phyloP scores from a whole-genome alignment of 92 coral and sea anemone genomes.

The Metridium senile region DNA sequence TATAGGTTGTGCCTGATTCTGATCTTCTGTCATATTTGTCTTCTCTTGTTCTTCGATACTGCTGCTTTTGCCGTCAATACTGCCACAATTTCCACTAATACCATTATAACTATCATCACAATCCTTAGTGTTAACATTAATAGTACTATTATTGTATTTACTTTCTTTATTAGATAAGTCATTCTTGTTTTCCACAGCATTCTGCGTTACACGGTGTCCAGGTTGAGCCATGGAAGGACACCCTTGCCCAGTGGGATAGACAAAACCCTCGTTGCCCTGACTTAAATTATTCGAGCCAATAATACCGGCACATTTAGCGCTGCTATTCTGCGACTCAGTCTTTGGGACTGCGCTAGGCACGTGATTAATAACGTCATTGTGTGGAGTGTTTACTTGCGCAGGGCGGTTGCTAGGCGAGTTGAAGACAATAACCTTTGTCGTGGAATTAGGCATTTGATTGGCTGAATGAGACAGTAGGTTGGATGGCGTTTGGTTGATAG shows the following conservation, averaged over 20 bases:
- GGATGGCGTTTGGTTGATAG: not conserved
- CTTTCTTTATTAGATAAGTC: not conserved
- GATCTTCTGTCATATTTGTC: too few species aligned
- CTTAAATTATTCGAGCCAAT: too few species aligned
- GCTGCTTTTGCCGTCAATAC: not conserved
- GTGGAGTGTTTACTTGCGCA: not conserved
- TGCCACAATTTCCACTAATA: not conserved
- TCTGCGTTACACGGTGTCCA: not conserved
- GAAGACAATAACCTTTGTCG: slow-evolving; percentile 4
- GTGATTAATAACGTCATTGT: not conserved
- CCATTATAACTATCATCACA: not conserved
- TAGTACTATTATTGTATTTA: too few species aligned
- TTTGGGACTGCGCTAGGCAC: not conserved
- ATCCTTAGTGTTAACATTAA: not conserved
- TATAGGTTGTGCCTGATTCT: not conserved
- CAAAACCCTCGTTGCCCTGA: too few species aligned
- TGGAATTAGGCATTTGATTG: slow-evolving; percentile 4
- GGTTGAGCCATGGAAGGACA: not conserved
- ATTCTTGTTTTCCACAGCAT: too few species aligned
- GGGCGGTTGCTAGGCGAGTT: slow-evolving; percentile 7
- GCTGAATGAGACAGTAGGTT: not conserved
- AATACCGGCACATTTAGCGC: too few species aligned
- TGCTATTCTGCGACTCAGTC: not conserved
- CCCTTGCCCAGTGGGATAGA: slow-evolving; percentile 1
- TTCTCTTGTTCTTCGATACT: not conserved